Evolutionary conservation across 2,797 vertebrate genomes (phyloP), one percentile per base, ranked within the genome.

Genomic region (Falco rusticolus): DNA sequence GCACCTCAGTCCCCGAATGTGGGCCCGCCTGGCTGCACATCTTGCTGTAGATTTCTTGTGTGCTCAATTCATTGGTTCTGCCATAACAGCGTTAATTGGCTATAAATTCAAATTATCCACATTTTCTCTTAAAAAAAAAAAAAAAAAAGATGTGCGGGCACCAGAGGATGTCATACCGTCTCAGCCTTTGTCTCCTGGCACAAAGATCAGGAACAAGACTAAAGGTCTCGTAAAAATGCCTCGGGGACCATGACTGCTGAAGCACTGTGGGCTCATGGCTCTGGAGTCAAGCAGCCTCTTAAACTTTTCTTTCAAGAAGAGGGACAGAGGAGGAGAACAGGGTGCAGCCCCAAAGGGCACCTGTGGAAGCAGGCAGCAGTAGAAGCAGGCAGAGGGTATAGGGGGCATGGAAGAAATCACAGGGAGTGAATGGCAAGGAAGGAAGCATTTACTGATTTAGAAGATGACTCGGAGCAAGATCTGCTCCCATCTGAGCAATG

Each of bases 1-100:
- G 10, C 13, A 18, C 6, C 10, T 34, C 3, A 3, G 61, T 45
- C 60, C 70, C 39, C 3, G 1, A 0, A 43, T 1, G 24, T 7
- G 54, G 37, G 51, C 45, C 59, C 29, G 18, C 37, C 26, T 22
- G 43, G 54, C 47, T 17, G 6, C 41, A 59, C 53, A 16, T n/a
- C 37, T 69, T 50, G 14, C 66, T 47, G 61, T 3, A 28, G 33
- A 3, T 43, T 75, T 26, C 5, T 14, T 50, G 45, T 24, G 18
- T 26, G 24, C 57, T 54, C 31, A 25, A 5, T 22, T 79, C 5
- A 0, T 5, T 29, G n/a, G 37, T 82, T 71, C 66, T 59, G 24
- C 13, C 59, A 3, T 29, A 72, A 22, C 65, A 87, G 54, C 68
- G 18, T 31, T 25, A 47, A 37, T 33, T 66, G 76, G 47, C 79